Evolutionary conservation across 1,140 invertebrate species (phyloP).

Genomic region (Artemia franciscana): DNA sequence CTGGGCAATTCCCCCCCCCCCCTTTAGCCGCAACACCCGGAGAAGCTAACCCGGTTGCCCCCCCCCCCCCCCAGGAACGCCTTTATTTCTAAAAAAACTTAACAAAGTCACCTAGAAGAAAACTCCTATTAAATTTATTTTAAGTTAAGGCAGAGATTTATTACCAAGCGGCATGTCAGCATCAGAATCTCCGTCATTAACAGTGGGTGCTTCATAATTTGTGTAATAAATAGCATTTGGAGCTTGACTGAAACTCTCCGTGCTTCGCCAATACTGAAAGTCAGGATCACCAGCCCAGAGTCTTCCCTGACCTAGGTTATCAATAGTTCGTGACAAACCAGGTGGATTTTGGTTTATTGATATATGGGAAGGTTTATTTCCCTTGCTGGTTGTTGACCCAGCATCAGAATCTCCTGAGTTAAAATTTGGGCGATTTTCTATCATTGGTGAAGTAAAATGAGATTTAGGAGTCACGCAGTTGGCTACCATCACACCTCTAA

Average conservation of each 20-base stretch:
- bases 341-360: neutral
- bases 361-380: neutral
- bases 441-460: neutral
- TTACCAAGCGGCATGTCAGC: too few species aligned
- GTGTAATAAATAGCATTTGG: too few species aligned
- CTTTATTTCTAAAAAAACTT: too few species aligned
- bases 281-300: neutral
- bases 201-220: too few species aligned
- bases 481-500: constrained; percentile 46
- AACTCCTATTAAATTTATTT: too few species aligned
- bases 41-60: too few species aligned
- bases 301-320: neutral
- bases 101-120: too few species aligned
- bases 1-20: too few species aligned
- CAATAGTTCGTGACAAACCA: neutral
- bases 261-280: neutral
- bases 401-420: neutral
- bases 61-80: too few species aligned
- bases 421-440: neutral
- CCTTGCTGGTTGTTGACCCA: neutral
- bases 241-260: neutral
- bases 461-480: constrained; percentile 24
- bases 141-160: too few species aligned
- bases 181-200: too few species aligned
- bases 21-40: too few species aligned